phyloP scores from a whole-genome alignment of 2,888 invertebrate genomes.

The Erebia aethiops region DNA sequence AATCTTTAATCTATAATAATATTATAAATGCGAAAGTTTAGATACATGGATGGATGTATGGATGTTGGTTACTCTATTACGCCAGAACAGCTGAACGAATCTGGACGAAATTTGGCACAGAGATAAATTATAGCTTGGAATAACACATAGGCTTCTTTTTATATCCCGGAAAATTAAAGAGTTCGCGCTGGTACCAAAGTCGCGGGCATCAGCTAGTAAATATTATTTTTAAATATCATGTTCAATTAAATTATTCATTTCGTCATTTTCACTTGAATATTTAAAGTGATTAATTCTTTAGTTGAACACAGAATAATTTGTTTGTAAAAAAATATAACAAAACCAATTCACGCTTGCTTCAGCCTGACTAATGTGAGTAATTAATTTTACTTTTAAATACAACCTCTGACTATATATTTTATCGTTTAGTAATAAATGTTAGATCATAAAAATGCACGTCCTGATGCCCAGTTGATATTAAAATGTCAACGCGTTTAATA shows the following conservation, averaged over 20 bases:
- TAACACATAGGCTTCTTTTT: too few species aligned
- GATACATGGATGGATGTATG: too few species aligned
- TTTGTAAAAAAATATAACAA: slow-evolving; percentile 9
- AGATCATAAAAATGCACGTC: slow-evolving; percentile 18
- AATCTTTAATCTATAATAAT: too few species aligned
- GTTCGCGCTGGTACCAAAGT: too few species aligned
- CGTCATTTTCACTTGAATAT: neutral
- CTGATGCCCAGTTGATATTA: slow-evolving; percentile 16
- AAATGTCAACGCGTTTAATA: slow-evolving; percentile 20
- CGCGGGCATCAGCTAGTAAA: too few species aligned
- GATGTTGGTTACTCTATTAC: too few species aligned
- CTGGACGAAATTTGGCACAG: too few species aligned
- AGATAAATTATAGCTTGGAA: too few species aligned
- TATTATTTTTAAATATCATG: too few species aligned
- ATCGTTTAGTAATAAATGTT: slow-evolving; percentile 5
- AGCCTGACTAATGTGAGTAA: slow-evolving; percentile 19
- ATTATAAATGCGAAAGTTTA: too few species aligned
- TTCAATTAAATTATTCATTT: neutral
- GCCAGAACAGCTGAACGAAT: too few species aligned
- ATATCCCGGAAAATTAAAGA: too few species aligned
- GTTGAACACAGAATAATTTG: neutral
- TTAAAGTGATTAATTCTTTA: neutral
- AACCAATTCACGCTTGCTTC: slow-evolving; percentile 11
- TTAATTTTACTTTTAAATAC: slow-evolving; percentile 20
- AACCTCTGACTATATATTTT: neutral